A percentile compares a stretch with the other conserved stretches of the same genome.
Evolutionary conservation across 2,113 vertebrate genomes (phyloP).

Genomic region (Scalopus aquaticus): DNA sequence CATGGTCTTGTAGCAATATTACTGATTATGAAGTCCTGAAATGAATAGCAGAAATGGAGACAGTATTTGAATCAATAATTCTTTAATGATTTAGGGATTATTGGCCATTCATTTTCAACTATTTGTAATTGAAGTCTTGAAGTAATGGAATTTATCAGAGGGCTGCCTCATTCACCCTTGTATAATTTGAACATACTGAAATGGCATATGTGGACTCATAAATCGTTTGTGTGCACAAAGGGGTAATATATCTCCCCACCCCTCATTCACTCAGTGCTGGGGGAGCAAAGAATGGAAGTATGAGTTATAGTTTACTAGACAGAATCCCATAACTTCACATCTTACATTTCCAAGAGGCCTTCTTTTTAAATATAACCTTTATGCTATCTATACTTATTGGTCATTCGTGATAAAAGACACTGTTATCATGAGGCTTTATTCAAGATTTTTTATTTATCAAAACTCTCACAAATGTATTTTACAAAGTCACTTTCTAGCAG

Average conservation of each 20-base stretch:
- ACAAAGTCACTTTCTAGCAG: conserved; percentile 57
- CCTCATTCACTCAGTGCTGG: neutral
- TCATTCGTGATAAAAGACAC: conserved; percentile 50
- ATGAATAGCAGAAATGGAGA: conserved; percentile 43
- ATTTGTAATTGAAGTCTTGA: conserved; percentile 63
- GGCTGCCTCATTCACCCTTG: conserved; percentile 47
- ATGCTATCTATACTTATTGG: conserved; percentile 54
- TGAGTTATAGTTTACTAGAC: conserved; percentile 58
- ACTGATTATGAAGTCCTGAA: conserved; percentile 46
- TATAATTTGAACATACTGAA: conserved; percentile 59
- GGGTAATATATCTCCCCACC: neutral
- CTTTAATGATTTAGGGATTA: conserved; percentile 62
- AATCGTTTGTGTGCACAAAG: conserved; percentile 46
- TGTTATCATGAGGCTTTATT: conserved; percentile 32
- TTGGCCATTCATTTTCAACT: conserved; percentile 52
- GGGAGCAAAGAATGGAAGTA: conserved; percentile 35
- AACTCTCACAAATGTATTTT: conserved; percentile 20
- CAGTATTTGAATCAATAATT: conserved; percentile 34
- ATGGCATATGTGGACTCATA: conserved; percentile 58
- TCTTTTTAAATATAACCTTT: conserved; percentile 51
- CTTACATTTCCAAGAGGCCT: conserved; percentile 2
- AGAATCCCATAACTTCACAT: conserved; percentile 53
- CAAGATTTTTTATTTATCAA: conserved; percentile 52
- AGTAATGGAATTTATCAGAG: conserved; percentile 69
- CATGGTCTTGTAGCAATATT: conserved; percentile 3